Base-by-base conservation (phyloP, 2,113 vertebrate genomes). In the Meriones unguiculatus region DNA sequence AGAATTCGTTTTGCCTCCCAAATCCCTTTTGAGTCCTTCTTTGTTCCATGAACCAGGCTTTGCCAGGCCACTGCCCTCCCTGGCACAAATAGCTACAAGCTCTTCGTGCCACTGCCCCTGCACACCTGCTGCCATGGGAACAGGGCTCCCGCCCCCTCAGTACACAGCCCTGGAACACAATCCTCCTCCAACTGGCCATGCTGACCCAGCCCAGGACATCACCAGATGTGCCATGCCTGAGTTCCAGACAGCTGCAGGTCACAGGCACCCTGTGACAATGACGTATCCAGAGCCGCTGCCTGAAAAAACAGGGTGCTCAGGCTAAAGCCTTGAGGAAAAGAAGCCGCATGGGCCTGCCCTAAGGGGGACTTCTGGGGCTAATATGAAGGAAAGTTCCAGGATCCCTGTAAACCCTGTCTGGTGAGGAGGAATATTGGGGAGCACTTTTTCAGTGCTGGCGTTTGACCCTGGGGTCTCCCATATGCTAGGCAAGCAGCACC, bases 131-230 rank as follows among this genome's bases (percentile, higher is more conserved):
- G 32, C 54, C 78, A 52, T 59, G 91, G 80, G 25, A 91, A 89
- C 18, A 4, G 5, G 52, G 9, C 41, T 92, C 32, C 84, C 2
- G 0, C 22, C 38, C 73, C 59, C 52, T 76, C 70, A 5, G 50
- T n/a, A 87, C 2, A 0, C 38, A 77, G 81, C 41, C 62, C 67
- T 77, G 85, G 46, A 86, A 75, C 9, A 2, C 3, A 28, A 81
- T 59, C 46, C 50, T 65, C 7, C 9, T 95, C 92, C 77, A 46
- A 28, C 81, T 89, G 89, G 84, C 91, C 75, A 24, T 14, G 25
- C 57, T 93, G 91, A 95, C 67, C 64, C 35, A 93, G 91, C 25
- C 72, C 76, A 75, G 50, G 57, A 41, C 73, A 78, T 70, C 89
- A 87, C 38, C 91, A 73, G 70, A 70, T 69, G 7, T 20, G 32